Evolutionary conservation across 1,140 invertebrate genomes (phyloP).

Genomic region (Drosophila insularis): DNA sequence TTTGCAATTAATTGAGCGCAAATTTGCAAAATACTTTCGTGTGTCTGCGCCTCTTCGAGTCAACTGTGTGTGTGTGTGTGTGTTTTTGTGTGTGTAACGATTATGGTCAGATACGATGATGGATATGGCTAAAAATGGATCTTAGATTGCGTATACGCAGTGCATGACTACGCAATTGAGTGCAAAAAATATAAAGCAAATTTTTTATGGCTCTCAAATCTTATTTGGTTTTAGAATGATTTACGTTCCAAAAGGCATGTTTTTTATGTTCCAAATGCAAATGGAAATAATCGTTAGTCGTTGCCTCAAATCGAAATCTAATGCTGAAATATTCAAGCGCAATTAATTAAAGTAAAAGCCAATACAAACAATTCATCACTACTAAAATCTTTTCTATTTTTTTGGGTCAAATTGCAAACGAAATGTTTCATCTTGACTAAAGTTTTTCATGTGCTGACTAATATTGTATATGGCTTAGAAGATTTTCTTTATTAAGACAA

Average conservation of each 20-base stretch:
- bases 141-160: constrained; percentile 50
- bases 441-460: no score
- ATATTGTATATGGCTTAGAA: no score
- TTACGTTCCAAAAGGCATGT: constrained; percentile 20
- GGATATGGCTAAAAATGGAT: constrained; percentile 55
- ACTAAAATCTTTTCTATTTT: neutral
- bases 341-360: constrained; percentile 1
- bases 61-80: neutral
- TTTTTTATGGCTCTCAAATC: constrained; percentile 4
- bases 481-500: no score
- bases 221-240: constrained; percentile 12
- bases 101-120: constrained; percentile 60
- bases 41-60: constrained; percentile 48
- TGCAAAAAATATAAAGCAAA: constrained; percentile 22
- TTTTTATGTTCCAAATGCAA: constrained; percentile 28
- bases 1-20: constrained; percentile 81
- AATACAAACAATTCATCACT: neutral
- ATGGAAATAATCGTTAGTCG: neutral
- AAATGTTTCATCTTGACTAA: no score
- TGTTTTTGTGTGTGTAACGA: constrained; percentile 19
- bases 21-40: constrained; percentile 80
- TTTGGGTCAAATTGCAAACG: neutral
- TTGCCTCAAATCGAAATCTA: constrained; percentile 1
- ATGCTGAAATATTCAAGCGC: neutral
- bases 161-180: constrained; percentile 40